phyloP scores from a whole-genome alignment of 2,113 vertebrate genomes.

The Pagrus major region DNA sequence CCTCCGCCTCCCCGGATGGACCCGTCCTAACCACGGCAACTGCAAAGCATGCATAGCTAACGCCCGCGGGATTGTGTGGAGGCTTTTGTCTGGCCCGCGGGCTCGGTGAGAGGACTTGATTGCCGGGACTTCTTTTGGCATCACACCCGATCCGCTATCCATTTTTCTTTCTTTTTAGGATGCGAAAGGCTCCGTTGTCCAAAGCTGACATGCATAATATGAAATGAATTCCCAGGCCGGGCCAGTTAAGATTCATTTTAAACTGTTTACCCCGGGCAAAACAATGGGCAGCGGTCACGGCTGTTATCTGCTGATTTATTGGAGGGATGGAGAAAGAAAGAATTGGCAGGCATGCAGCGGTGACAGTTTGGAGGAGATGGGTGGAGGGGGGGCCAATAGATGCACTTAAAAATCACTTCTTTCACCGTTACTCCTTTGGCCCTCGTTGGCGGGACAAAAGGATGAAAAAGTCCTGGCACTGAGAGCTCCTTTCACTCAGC shows the following conservation, averaged over 20 bases:
- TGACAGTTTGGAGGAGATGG: slow-evolving; percentile 63
- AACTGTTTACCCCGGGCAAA: slow-evolving; percentile 89
- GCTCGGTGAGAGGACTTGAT: slow-evolving; percentile 90
- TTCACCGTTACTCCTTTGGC: slow-evolving; percentile 51
- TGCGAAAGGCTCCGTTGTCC: slow-evolving; percentile 86
- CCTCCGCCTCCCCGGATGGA: slow-evolving; percentile 80
- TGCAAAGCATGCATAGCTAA: slow-evolving; percentile 98
- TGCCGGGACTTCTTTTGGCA: slow-evolving; percentile 88
- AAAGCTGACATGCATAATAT: slow-evolving; percentile 91
- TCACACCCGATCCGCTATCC: slow-evolving; percentile 84
- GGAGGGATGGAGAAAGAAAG: slow-evolving; percentile 61
- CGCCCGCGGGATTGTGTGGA: slow-evolving; percentile 88
- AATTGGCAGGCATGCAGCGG: slow-evolving; percentile 69
- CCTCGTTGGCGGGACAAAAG: slow-evolving; percentile 36
- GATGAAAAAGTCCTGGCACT: slow-evolving; percentile 57
- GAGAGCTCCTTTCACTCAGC: slow-evolving; percentile 54
- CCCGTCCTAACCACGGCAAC: slow-evolving; percentile 92
- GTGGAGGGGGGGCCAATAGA: slow-evolving; percentile 32
- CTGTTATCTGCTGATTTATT: slow-evolving; percentile 91
- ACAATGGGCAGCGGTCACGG: slow-evolving; percentile 89
- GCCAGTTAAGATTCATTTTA: slow-evolving; percentile 94
- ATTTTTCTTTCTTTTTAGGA: slow-evolving; percentile 61
- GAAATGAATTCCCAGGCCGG: slow-evolving; percentile 92
- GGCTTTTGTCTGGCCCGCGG: slow-evolving; percentile 89
- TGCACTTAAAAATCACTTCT: slow-evolving; percentile 64